Conservation (phyloP, 2,797 vertebrate genomes). For the Tenualosa ilisha region DNA sequence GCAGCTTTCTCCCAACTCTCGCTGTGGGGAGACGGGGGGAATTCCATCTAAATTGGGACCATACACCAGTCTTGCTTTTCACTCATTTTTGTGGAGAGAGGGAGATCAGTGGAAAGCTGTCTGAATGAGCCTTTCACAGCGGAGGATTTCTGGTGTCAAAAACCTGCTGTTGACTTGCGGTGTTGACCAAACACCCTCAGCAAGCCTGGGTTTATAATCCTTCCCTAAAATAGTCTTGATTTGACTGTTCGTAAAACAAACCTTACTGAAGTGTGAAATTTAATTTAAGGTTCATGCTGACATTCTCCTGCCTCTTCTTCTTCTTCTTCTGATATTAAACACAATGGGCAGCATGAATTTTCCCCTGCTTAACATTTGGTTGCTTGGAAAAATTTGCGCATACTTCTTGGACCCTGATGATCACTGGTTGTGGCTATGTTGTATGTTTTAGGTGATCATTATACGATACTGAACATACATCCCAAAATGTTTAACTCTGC, state of each 20-base stretch:
- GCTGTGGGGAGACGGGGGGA: constrained; percentile 53
- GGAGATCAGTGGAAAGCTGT: constrained; percentile 17
- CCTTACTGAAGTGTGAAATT: no score
- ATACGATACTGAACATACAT: no score
- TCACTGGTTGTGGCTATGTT: no score
- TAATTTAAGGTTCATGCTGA: no score
- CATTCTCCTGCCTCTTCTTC: no score
- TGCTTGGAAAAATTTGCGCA: no score
- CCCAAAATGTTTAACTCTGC: no score
- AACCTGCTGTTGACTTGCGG: neutral
- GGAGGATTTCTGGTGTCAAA: neutral
- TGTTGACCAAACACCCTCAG: neutral
- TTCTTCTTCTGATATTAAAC: no score
- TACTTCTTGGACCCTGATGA: no score
- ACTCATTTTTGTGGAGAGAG: constrained; percentile 54
- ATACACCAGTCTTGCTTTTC: constrained; percentile 56
- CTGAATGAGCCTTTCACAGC: neutral
- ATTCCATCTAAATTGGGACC: constrained; percentile 70
- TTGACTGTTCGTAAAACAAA: neutral
- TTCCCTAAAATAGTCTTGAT: neutral
- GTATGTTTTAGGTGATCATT: no score
- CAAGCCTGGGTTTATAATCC: neutral
- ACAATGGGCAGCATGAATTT: no score
- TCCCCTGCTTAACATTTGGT: no score
- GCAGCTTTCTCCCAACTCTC: neutral